These are phyloP conservation scores for Coecobrya sp. DNA, from an alignment of 2,888 invertebrate species.

Conservation along the genomic window DNA sequence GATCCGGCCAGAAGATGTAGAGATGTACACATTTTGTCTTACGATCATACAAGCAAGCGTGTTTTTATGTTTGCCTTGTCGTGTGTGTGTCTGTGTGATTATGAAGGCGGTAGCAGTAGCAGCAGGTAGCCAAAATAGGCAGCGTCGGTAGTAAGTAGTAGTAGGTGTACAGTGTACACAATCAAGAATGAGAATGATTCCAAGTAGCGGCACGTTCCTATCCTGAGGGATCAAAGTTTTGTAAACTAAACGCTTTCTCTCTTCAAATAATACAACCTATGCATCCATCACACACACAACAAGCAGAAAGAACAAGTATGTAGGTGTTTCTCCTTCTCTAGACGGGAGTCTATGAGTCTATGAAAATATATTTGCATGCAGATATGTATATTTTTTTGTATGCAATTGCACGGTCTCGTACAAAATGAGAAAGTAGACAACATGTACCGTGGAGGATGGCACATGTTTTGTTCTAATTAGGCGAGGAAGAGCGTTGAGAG, in stretches of 20 bases:
- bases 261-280: background rate
- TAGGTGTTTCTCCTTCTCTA: background rate
- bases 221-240: constrained; percentile 75
- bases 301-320: background rate
- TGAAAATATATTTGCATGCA: background rate
- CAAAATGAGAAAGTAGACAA: background rate
- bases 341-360: background rate
- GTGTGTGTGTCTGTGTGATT: background rate
- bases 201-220: constrained; percentile 74
- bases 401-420: background rate
- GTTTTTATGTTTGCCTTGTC: constrained; percentile 5
- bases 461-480: constrained; percentile 76
- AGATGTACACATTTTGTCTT: background rate
- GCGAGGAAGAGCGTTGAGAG: constrained; percentile 33
- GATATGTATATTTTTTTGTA: background rate
- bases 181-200: constrained; percentile 71
- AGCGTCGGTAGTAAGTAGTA: background rate
- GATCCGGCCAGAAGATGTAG: background rate
- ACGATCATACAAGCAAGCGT: background rate
- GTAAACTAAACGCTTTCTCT: constrained; percentile 71
- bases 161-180: constrained; percentile 31
- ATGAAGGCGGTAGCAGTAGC: background rate
- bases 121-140: constrained; percentile 1
- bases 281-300: background rate
- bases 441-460: background rate